Percentiles rank a stretch among this genome's conserved stretches.
phyloP scores from a whole-genome alignment of 1,140 invertebrate genomes.

The Proales similis region DNA sequence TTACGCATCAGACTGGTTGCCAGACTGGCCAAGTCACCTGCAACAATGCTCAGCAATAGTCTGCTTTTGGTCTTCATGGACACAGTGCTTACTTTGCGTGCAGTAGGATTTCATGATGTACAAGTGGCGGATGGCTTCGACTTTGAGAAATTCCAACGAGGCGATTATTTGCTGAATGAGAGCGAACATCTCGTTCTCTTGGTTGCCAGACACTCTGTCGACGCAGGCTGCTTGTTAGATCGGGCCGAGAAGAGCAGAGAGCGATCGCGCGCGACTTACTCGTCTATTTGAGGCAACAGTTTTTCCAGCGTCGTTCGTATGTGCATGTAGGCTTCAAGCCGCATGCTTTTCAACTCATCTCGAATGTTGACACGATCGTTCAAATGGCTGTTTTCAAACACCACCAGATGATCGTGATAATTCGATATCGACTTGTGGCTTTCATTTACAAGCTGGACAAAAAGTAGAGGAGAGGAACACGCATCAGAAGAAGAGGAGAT shows the following conservation, averaged over 20 bases:
- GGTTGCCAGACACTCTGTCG: background rate
- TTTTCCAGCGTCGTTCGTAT: conserved; percentile 3
- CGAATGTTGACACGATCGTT: conserved; percentile 2
- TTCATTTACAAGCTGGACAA: conserved; percentile 6
- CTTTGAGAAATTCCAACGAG: conserved; percentile 22
- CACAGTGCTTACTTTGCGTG: conserved; percentile 27
- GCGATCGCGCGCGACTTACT: no score
- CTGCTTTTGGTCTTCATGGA: background rate
- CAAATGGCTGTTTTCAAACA: conserved; percentile 4
- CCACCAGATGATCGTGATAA: conserved; percentile 3
- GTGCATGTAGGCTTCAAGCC: conserved; percentile 16
- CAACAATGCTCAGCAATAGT: no score
- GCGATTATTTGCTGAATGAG: conserved; percentile 35
- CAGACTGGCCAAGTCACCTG: no score
- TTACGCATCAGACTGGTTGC: no score
- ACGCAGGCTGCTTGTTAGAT: background rate
- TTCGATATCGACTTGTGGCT: conserved; percentile 24
- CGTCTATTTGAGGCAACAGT: conserved; percentile 24
- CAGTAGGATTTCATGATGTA: conserved; percentile 30
- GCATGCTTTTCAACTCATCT: conserved; percentile 5
- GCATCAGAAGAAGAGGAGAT: no score
- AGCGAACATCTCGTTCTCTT: conserved; percentile 33
- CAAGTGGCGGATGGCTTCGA: conserved; percentile 25
- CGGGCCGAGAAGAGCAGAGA: no score
- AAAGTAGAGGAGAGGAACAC: background rate